Percentiles rank a stretch among this genome's conserved stretches.
These are phyloP conservation scores for Yoshiicerus persimilis DNA, from an alignment of 1,140 invertebrate species.

Conservation along the genomic window DNA sequence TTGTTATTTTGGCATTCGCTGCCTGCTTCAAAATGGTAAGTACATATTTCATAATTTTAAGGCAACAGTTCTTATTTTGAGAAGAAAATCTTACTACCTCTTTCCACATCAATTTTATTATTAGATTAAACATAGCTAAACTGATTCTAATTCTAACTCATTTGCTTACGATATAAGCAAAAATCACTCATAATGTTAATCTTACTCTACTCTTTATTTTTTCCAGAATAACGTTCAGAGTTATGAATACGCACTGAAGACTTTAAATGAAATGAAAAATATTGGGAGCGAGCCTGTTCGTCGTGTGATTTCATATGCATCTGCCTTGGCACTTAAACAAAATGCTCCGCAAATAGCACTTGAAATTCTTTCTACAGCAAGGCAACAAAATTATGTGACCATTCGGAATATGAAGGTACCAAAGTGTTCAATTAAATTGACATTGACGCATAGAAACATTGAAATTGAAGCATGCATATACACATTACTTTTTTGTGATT, in stretches of 20 bases:
- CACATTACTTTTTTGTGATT: too few relatives aligned
- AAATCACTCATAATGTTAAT: not conserved
- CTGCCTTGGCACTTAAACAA: conserved; percentile 67
- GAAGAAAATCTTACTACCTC: too few relatives aligned
- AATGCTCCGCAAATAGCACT: conserved; percentile 65
- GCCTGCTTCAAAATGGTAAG: conserved; percentile 75
- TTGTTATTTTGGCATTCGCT: conserved; percentile 65
- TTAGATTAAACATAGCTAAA: too few relatives aligned
- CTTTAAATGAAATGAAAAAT: conserved; percentile 62
- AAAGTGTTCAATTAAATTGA: too few relatives aligned
- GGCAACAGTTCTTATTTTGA: not conserved
- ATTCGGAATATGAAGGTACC: conserved; percentile 67
- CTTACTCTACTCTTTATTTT: conserved; percentile 14
- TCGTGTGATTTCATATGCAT: conserved; percentile 64
- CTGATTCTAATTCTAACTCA: too few relatives aligned
- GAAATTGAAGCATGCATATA: too few relatives aligned
- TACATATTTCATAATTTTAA: conserved; percentile 26
- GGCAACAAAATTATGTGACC: conserved; percentile 64
- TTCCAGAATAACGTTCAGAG: conserved; percentile 63
- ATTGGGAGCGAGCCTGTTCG: conserved; percentile 61
- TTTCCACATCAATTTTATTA: too few relatives aligned
- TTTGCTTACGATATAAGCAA: too few relatives aligned
- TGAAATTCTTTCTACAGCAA: conserved; percentile 63
- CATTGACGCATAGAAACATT: too few relatives aligned
- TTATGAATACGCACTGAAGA: conserved; percentile 63